phyloP scores from a whole-genome alignment of 2,797 vertebrate species.

The Betta splendens region DNA sequence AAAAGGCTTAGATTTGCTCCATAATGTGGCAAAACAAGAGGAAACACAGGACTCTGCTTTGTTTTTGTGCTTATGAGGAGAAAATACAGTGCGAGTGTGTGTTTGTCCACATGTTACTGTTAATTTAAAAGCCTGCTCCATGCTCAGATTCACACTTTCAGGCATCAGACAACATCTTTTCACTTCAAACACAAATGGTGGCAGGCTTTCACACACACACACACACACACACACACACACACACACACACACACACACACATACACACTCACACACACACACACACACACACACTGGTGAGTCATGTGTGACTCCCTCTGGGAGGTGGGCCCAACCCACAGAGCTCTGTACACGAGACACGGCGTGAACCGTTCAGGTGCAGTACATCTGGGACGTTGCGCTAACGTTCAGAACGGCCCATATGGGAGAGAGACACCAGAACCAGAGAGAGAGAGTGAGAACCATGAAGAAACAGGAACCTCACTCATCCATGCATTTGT shows the following conservation, averaged over 20 bases:
- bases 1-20: too few species aligned
- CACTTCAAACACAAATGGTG: background rate
- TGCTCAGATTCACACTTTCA: constrained; percentile 33
- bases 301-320: constrained; percentile 32
- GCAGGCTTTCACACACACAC: background rate
- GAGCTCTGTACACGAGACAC: constrained; percentile 11
- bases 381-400: constrained; percentile 7
- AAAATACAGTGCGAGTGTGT: too few species aligned
- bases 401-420: constrained; percentile 16
- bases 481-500: too few species aligned
- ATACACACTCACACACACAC: constrained; percentile 6
- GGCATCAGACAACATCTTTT: too few species aligned
- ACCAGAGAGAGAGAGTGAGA: too few species aligned
- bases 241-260: constrained; percentile 1
- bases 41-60: too few species aligned
- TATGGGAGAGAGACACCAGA: constrained; percentile 9
- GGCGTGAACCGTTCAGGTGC: too few species aligned
- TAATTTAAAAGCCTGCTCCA: constrained; percentile 3
- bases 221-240: background rate
- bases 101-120: background rate
- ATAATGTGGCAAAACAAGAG: too few species aligned
- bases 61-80: too few species aligned
- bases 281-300: constrained; percentile 33
- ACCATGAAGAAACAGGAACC: too few species aligned
- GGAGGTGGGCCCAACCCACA: constrained; percentile 29